A percentile compares a stretch with the other conserved stretches of the same genome.
Evolutionary conservation across 2,888 invertebrate species (phyloP).

Genomic region (Leptopilina myrica): DNA sequence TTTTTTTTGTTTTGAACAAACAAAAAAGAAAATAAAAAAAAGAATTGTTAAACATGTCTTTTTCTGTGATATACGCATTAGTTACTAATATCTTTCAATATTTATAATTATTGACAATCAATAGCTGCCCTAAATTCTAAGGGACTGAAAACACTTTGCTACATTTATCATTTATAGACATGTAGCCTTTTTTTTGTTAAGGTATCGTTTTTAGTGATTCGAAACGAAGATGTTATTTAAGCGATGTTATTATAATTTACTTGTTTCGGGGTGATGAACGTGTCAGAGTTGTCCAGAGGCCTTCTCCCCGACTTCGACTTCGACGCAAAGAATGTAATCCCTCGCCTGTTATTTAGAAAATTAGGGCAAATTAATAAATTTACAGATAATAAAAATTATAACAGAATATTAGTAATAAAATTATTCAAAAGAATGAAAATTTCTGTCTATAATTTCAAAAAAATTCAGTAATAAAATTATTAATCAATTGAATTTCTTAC

Average conservation of each 20-base stretch:
- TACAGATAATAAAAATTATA: too few species aligned
- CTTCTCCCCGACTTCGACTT: slow-evolving; percentile 89
- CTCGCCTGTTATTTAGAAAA: slow-evolving; percentile 78
- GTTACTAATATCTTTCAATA: slow-evolving; percentile 61
- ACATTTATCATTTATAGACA: slow-evolving; percentile 59
- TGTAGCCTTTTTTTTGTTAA: slow-evolving; percentile 68
- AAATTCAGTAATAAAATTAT: too few species aligned
- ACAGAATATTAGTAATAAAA: slow-evolving; percentile 8
- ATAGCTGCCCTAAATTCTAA: slow-evolving; percentile 56
- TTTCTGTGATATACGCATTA: slow-evolving; percentile 61
- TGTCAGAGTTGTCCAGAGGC: slow-evolving; percentile 85
- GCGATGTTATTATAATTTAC: slow-evolving; percentile 64
- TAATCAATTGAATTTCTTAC: too few species aligned
- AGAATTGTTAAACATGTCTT: slow-evolving; percentile 51
- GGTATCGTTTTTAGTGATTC: slow-evolving; percentile 65
- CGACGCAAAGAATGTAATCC: slow-evolving; percentile 84
- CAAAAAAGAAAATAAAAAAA: slow-evolving; percentile 44
- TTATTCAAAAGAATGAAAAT: too few species aligned
- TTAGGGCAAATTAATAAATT: too few species aligned
- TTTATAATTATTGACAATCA: slow-evolving; percentile 58
- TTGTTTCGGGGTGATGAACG: slow-evolving; percentile 78
- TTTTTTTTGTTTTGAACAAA: slow-evolving; percentile 44
- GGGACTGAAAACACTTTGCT: slow-evolving; percentile 55
- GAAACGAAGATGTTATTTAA: slow-evolving; percentile 47
- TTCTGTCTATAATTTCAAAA: too few species aligned